These are phyloP conservation scores for Stegana nigrithorax DNA, from an alignment of 2,888 invertebrate genomes.

Conservation along the genomic window DNA sequence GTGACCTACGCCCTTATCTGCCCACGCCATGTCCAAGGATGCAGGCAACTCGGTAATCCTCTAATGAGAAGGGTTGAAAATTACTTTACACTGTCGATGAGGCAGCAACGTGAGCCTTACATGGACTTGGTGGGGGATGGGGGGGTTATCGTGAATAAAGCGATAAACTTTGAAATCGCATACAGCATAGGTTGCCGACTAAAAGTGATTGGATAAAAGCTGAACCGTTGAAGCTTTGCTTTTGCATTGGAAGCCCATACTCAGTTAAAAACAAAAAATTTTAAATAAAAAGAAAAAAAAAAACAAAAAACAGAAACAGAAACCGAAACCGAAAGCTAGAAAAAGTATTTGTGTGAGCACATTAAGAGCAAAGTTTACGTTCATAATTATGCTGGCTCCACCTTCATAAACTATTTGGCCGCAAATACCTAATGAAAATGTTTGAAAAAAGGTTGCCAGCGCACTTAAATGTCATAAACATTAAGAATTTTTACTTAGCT, in stretches of 20 bases:
- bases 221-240: no score
- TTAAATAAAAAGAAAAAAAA: slow-evolving; percentile 29
- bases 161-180: slow-evolving; percentile 10
- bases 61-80: slow-evolving; percentile 65
- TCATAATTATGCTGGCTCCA: slow-evolving; percentile 43
- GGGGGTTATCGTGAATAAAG: slow-evolving; percentile 42
- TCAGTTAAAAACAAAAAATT: background rate
- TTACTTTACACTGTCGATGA: slow-evolving; percentile 30
- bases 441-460: slow-evolving; percentile 27
- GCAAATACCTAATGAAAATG: slow-evolving; percentile 57
- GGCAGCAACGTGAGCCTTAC: no score
- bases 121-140: no score
- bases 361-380: slow-evolving; percentile 52
- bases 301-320: slow-evolving; percentile 36
- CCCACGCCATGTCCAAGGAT: slow-evolving; percentile 4
- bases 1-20: slow-evolving; percentile 2
- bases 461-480: no score
- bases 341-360: slow-evolving; percentile 26
- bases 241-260: slow-evolving; percentile 34
- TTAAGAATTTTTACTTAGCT: slow-evolving; percentile 48
- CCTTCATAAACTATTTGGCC: slow-evolving; percentile 53
- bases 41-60: slow-evolving; percentile 48
- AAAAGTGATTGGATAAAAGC: slow-evolving; percentile 49
- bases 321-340: no score
- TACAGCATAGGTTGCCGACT: no score